A percentile compares a stretch with the other conserved stretches of the same genome.
Conservation (phyloP, 2,113 vertebrate species). For the Marcusenius ussheri region DNA sequence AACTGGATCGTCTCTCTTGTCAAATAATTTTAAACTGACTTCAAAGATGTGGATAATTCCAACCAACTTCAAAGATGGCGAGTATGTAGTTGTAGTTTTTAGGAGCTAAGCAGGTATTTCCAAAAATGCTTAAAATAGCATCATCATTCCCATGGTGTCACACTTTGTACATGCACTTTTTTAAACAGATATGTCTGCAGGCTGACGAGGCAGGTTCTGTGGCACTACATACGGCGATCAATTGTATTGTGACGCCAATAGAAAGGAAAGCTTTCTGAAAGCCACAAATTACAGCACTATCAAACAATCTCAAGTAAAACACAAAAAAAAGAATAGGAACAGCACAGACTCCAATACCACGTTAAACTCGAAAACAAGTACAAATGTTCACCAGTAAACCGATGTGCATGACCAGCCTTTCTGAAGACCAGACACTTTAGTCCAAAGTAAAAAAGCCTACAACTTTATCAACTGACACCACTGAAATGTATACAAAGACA, state of each 20-base stretch:
- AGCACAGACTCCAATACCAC: background rate
- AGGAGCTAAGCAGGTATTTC: background rate
- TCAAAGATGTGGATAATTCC: background rate
- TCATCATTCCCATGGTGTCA: background rate
- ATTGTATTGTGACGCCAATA: background rate
- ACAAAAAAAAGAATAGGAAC: background rate
- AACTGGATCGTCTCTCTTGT: background rate
- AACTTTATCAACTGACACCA: background rate
- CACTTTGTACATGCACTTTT: background rate
- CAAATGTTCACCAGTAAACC: background rate
- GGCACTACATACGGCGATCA: background rate
- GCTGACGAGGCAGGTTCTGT: background rate
- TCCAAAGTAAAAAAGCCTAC: background rate
- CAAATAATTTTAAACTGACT: background rate
- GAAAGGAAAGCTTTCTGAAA: background rate
- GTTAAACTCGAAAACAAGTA: background rate
- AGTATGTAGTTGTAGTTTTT: background rate
- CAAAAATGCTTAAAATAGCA: background rate
- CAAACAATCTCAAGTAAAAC: background rate
- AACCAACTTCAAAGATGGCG: background rate
- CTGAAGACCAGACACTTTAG: background rate
- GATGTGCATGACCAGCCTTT: background rate
- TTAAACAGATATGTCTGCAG: background rate
- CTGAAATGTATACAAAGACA: background rate
- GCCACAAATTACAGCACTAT: background rate